Evolutionary conservation across 1,140 invertebrate species (phyloP).

Genomic region (Cheumatopsyche charites): DNA sequence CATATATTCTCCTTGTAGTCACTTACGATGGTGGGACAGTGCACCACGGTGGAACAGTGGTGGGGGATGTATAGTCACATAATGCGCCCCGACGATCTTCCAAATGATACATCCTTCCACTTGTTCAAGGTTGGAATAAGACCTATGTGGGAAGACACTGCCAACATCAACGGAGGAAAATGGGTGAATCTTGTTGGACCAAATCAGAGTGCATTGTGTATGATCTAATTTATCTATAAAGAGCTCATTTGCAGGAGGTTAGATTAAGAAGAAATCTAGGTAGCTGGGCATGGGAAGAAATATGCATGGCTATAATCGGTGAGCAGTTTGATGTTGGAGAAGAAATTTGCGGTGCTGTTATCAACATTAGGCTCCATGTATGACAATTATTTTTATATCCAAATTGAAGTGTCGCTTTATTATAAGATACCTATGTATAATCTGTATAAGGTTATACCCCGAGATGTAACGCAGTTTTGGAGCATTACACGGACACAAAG

Average conservation of each 20-base stretch:
- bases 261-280: slow-evolving; percentile 93
- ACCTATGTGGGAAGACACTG: slow-evolving; percentile 98
- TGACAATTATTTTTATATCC: slow-evolving; percentile 2
- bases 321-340: slow-evolving; percentile 99
- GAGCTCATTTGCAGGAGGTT: no score
- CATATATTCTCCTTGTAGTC: slow-evolving; percentile 57
- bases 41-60: slow-evolving; percentile 94
- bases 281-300: slow-evolving; percentile 97
- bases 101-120: slow-evolving; percentile 92
- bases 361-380: slow-evolving; percentile 92
- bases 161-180: slow-evolving; percentile 95
- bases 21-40: slow-evolving; percentile 81
- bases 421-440: no score
- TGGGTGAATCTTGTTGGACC: slow-evolving; percentile 70
- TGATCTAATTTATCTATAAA: no score
- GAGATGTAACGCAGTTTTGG: no score
- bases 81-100: slow-evolving; percentile 84
- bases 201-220: background rate
- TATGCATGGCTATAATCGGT: slow-evolving; percentile 95
- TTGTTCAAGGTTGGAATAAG: slow-evolving; percentile 98
- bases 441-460: no score
- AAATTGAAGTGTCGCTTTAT: background rate
- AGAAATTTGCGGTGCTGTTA: slow-evolving; percentile 97
- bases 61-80: slow-evolving; percentile 95
- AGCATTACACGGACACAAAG: no score